Evolutionary conservation across 2,888 invertebrate species (phyloP), one percentile per base, ranked within the genome.

Genomic region (Hermodice carunculata): DNA sequence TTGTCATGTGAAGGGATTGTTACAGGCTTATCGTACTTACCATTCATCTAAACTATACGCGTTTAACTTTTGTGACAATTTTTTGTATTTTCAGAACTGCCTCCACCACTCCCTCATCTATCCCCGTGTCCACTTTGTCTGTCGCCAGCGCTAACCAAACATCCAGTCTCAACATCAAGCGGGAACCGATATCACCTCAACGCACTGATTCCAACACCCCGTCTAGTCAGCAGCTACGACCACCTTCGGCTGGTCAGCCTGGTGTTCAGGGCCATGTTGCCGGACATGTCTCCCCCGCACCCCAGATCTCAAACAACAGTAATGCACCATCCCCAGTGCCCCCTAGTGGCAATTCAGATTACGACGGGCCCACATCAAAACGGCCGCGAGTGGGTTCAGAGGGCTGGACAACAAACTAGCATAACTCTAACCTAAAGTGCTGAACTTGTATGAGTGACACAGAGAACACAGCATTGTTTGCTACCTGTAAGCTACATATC

Each of bases 101-200:
- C 17, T 22, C n/a, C 26, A 49, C 32, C 17, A n/a, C n/a, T n/a
- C n/a, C n/a, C n/a, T n/a, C n/a, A n/a, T n/a, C n/a, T n/a, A n/a
- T n/a, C n/a, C 28, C 60, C 22, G 44, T 32, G 4, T 28, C 51
- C 6, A 52, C 43, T 14, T 43, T 60, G 24, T 64, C 63, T 24
- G 52, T 67, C 19, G 64, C 42, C 54, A 67, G 60, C 3, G 42
- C 26, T 17, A 44, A 54, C 59, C 56, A 58, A n/a, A 14, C 37
- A 11, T 26, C 37, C 24, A 49, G 44, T 52, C 78, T 95, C 75
- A 94, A 94, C 94, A 84, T 96, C 85, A 96, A 96, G 88, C 94
- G 95, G 77, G 96, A 97, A 86, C 96, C 96, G 29, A 95, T 96
- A 83, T 96, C 96, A 75, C 96, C 96, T 46, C 95, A 95, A 2